These are phyloP conservation scores for Drosophila virilis DNA, from an alignment of 1,140 invertebrate species.

Conservation along the genomic window DNA sequence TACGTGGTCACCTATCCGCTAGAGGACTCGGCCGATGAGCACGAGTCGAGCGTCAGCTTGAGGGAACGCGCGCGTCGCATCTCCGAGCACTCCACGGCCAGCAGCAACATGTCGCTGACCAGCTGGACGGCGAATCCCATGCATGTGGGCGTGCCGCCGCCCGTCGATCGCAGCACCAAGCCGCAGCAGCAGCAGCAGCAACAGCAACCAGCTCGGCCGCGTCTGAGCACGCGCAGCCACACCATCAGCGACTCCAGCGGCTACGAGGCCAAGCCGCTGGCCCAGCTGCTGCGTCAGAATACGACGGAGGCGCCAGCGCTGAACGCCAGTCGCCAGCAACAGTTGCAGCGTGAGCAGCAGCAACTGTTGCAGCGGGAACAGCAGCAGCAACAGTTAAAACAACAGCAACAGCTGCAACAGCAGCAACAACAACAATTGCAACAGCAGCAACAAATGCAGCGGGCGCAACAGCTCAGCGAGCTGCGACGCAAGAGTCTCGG, in stretches of 20 bases:
- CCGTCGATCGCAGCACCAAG: constrained; percentile 53
- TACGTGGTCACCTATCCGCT: constrained; percentile 79
- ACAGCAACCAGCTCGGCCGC: background rate
- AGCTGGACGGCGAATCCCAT: constrained; percentile 79
- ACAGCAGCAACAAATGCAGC: constrained; percentile 3
- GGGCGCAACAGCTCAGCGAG: constrained; percentile 50
- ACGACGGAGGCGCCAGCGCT: no score
- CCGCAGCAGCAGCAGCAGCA: constrained; percentile 33
- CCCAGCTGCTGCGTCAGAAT: background rate
- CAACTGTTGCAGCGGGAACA: background rate
- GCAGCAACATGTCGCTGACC: constrained; percentile 58
- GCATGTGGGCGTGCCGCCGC: constrained; percentile 41
- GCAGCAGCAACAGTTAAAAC: background rate
- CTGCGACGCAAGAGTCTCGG: constrained; percentile 74
- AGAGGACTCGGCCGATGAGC: constrained; percentile 71
- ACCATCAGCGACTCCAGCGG: constrained; percentile 1
- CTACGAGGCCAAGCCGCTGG: no score
- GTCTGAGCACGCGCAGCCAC: background rate
- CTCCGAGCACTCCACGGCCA: constrained; percentile 72
- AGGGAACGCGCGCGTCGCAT: constrained; percentile 42
- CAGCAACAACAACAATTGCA: constrained; percentile 14
- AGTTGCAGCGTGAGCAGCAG: constrained; percentile 35
- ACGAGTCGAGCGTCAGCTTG: constrained; percentile 29
- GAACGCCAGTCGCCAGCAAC: background rate
- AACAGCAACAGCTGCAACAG: background rate